Base-by-base conservation (phyloP, 1,140 invertebrate species). In the Euglossa dilemma region DNA sequence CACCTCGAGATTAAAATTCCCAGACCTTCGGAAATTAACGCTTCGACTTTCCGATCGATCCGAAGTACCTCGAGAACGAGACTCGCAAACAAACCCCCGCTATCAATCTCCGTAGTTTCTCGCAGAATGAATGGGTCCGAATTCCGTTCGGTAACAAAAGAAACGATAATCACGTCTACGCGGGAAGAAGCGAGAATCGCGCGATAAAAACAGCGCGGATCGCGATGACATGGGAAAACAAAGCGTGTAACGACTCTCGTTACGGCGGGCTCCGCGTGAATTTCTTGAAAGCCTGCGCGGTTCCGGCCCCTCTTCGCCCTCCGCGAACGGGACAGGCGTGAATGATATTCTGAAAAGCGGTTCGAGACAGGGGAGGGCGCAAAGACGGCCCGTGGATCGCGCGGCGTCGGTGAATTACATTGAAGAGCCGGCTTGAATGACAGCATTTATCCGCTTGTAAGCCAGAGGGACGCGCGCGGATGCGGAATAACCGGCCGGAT, bases 401-500 rank as follows among this genome's bases (percentile, higher is more conserved):
- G 85, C 56, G 28, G 47, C 74, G 74, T 54, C 57, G 18, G 50
- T 84, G 86, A 88, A 85, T 87, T 87, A 77, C 85, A 85, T 88
- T 78, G 86, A 87, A 73, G 76, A 59, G 57, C 36, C 74, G 72
- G 63, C 74, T 54, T 80, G 82, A 88, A 85, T 88, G 81, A 87
- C 86, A 77, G 82, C 85, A 61, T 88, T 88, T 87, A 88, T 87
- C 80, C 82, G 85, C 59, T 80, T 63, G 82, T 80, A 80, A 88
- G 82, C 82, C 76, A 80, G 63, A 73, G 77, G 36, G 63, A 70
- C 54, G 71, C 54, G 80, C 70, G 71, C 59, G 75, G 74, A 78
- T 80, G 85, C 59, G 71, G 81, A 84, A 84, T 87, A 87, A 87
- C 76, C 76, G 76, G 56, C 54, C 72, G 85, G 67, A 85, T 78